These are phyloP conservation scores for Platycercus adscitus DNA, from an alignment of 2,113 vertebrate species.

Conservation along the genomic window DNA sequence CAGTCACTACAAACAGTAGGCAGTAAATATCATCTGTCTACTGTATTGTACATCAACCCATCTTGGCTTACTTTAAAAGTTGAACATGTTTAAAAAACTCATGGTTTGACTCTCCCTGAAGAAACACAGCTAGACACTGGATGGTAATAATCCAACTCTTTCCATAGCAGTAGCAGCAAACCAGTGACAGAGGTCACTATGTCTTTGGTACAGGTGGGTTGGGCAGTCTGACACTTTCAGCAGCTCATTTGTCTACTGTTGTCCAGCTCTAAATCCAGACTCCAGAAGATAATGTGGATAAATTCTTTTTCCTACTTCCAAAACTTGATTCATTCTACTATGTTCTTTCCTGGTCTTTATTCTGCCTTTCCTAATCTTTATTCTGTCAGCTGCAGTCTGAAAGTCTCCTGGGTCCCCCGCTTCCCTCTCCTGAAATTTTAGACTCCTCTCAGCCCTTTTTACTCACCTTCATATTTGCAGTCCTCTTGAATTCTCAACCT, in stretches of 20 bases:
- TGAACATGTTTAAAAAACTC: neutral
- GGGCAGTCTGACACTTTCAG: neutral
- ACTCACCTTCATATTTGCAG: neutral
- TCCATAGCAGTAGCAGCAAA: neutral
- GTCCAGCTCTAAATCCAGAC: neutral
- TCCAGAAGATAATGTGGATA: neutral
- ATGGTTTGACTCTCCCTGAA: neutral
- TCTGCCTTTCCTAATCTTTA: neutral
- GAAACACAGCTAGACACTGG: neutral
- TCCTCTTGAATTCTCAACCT: neutral
- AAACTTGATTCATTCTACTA: neutral
- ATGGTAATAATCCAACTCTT: neutral
- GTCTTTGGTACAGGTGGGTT: accelerated
- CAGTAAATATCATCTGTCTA: neutral
- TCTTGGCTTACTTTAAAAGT: neutral
- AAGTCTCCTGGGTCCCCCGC: neutral
- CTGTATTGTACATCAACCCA: neutral
- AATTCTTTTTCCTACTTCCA: neutral
- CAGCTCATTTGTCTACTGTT: neutral
- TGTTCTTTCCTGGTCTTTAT: neutral
- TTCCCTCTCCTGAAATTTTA: neutral
- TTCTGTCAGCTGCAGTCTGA: neutral
- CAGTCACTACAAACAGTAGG: neutral
- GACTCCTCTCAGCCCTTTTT: neutral
- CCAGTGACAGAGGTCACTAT: neutral